A percentile compares a stretch with the other conserved stretches of the same genome.
Evolutionary conservation across 2,797 vertebrate genomes (phyloP).

Genomic region (Gymnothorax reevesii): DNA sequence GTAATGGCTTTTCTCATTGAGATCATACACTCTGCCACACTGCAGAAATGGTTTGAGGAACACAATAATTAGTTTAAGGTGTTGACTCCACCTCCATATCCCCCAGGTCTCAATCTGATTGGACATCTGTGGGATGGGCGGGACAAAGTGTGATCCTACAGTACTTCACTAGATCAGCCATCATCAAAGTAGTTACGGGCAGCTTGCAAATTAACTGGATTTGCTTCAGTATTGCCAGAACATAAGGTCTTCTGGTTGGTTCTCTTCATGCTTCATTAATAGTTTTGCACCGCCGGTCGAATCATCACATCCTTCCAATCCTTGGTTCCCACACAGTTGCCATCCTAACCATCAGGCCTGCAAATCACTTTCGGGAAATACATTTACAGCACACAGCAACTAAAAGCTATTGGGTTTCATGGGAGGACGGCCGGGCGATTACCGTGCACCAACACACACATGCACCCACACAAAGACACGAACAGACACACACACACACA

Average conservation of each 20-base stretch:
- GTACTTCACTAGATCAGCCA: not conserved
- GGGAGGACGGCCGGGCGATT: constrained; percentile 17
- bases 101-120: too few relatives aligned
- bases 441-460: not conserved
- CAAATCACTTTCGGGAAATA: not conserved
- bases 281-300: not conserved
- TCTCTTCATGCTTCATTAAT: not conserved
- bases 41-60: too few relatives aligned
- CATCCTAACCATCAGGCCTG: not conserved
- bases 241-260: not conserved
- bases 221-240: not conserved
- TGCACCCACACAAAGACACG: constrained; percentile 2
- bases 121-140: too few relatives aligned
- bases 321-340: not conserved
- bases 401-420: not conserved
- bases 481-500: constrained; percentile 20
- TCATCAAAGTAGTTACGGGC: not conserved
- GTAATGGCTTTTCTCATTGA: too few relatives aligned
- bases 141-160: too few relatives aligned
- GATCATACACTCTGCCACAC: too few relatives aligned
- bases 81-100: too few relatives aligned
- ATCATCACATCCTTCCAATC: not conserved
- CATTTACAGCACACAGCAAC: not conserved
- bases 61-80: too few relatives aligned
- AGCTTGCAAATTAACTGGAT: not conserved